phyloP scores from a whole-genome alignment of 2,113 vertebrate genomes.

The Pseudorhombus dupliciocellatus region DNA sequence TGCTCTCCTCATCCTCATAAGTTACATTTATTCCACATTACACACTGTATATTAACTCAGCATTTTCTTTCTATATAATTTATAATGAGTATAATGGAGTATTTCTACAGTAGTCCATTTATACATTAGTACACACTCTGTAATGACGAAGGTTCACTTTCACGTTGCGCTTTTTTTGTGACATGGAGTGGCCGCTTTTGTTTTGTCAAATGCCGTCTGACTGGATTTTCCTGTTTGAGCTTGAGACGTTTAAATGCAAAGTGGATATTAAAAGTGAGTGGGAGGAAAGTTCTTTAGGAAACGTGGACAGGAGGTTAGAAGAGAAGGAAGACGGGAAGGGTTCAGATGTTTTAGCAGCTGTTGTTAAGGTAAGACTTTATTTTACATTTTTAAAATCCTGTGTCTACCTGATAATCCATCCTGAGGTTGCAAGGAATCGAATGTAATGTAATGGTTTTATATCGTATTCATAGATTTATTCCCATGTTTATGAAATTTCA shows the following conservation, averaged over 20 bases:
- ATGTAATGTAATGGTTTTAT: background rate
- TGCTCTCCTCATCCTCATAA: too few species aligned
- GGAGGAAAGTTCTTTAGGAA: slow-evolving; percentile 9
- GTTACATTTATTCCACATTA: too few species aligned
- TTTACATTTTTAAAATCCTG: background rate
- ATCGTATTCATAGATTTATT: slow-evolving; percentile 18
- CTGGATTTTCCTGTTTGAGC: slow-evolving; percentile 61
- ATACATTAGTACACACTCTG: background rate
- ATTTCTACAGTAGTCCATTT: too few species aligned
- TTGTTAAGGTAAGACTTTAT: slow-evolving; percentile 32
- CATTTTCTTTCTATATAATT: too few species aligned
- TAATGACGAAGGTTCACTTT: too few species aligned
- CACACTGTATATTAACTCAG: too few species aligned
- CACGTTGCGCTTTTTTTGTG: background rate
- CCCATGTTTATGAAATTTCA: slow-evolving; percentile 18
- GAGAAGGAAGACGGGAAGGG: background rate
- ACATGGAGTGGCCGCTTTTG: slow-evolving; percentile 38
- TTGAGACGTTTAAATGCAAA: slow-evolving; percentile 1
- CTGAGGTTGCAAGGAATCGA: background rate
- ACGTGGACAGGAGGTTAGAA: too few species aligned
- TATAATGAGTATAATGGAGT: too few species aligned
- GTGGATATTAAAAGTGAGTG: background rate
- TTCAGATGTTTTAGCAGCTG: slow-evolving; percentile 13
- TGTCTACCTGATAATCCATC: background rate
- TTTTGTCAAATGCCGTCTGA: slow-evolving; percentile 6